Evolutionary conservation across 2,797 vertebrate species (phyloP).

Genomic region (Fundulus diaphanus): DNA sequence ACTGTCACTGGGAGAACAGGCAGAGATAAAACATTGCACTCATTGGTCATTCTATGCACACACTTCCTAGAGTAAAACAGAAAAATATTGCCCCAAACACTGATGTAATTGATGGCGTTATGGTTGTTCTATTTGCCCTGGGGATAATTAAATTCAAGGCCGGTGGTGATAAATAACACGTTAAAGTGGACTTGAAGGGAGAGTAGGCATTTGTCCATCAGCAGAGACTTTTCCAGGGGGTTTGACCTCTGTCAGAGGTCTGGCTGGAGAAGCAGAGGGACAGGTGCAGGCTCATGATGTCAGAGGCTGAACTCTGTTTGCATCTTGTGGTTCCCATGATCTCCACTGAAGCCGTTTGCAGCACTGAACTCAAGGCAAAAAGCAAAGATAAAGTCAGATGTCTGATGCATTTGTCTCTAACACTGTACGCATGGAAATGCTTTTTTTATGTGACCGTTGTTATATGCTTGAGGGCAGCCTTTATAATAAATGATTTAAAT

Average conservation of each 20-base stretch:
- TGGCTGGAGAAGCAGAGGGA: constrained; percentile 63
- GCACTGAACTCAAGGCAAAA: constrained; percentile 47
- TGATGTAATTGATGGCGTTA: constrained; percentile 62
- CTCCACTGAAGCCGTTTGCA: constrained; percentile 42
- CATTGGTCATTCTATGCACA: constrained; percentile 43
- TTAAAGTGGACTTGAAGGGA: constrained; percentile 60
- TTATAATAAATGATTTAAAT: neutral
- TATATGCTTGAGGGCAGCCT: neutral
- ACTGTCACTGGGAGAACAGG: constrained; percentile 24
- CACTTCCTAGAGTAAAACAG: constrained; percentile 31
- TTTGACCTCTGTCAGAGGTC: constrained; percentile 52
- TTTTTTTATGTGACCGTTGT: neutral
- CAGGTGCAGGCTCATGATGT: constrained; percentile 82
- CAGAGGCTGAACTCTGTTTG: constrained; percentile 57
- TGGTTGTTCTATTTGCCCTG: constrained; percentile 54
- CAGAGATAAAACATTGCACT: constrained; percentile 29
- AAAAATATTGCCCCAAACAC: constrained; percentile 56
- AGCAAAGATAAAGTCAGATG: neutral
- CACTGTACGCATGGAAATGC: neutral
- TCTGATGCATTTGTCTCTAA: neutral
- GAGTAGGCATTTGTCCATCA: constrained; percentile 75
- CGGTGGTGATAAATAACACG: constrained; percentile 66
- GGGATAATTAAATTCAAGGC: constrained; percentile 63
- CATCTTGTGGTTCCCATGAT: constrained; percentile 66
- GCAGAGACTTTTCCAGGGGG: constrained; percentile 72